phyloP scores from a whole-genome alignment of 2,113 vertebrate genomes.

The Rhineura floridana region DNA sequence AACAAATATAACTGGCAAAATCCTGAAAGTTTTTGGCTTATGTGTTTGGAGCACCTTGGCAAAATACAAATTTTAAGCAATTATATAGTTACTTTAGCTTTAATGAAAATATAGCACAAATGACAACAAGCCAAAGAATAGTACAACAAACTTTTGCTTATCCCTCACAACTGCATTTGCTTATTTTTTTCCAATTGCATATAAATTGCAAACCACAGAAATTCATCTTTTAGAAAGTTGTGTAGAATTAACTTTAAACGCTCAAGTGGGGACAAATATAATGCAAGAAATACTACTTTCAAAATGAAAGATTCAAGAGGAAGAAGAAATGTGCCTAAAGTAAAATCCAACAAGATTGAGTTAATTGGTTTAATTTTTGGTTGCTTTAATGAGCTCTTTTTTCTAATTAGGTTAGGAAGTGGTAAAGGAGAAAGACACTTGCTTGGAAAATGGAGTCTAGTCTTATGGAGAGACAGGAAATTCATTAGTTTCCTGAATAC shows the following conservation, averaged over 20 bases:
- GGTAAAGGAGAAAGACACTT: not conserved
- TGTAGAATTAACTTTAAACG: not conserved
- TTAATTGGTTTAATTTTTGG: not conserved
- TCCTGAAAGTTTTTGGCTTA: not conserved
- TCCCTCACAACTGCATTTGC: not conserved
- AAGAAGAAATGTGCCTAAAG: not conserved
- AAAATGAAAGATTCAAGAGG: not conserved
- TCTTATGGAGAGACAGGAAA: not conserved
- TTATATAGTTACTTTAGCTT: not conserved
- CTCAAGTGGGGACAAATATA: not conserved
- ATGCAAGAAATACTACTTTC: not conserved
- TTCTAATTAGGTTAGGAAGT: not conserved
- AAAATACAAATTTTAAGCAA: not conserved
- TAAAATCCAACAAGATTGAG: not conserved
- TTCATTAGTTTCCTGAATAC: not conserved
- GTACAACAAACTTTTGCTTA: not conserved
- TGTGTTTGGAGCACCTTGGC: not conserved
- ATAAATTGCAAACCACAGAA: not conserved
- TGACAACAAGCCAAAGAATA: not conserved
- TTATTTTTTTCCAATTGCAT: not conserved
- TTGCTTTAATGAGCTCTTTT: not conserved
- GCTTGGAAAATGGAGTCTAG: accelerated
- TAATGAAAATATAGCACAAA: not conserved
- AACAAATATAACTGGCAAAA: not conserved
- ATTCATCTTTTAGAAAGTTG: not conserved